Evolutionary conservation across 2,888 invertebrate species (phyloP).

Genomic region (Barypeithes pellucidus): DNA sequence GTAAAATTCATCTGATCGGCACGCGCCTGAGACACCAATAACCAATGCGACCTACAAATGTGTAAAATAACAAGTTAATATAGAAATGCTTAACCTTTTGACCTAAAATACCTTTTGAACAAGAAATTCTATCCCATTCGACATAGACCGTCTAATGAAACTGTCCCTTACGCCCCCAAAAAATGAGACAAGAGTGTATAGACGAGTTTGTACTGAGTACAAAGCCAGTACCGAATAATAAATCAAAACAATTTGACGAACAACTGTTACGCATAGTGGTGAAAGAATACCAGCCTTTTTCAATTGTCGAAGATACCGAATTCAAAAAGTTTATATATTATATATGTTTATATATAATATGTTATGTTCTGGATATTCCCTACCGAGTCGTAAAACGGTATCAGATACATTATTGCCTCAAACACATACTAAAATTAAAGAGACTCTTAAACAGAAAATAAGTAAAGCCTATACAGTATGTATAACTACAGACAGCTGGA

Average conservation of each 20-base stretch:
- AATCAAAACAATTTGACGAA: conserved; percentile 38
- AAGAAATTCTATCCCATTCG: too few relatives aligned
- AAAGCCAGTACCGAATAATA: conserved; percentile 30
- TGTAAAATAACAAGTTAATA: too few relatives aligned
- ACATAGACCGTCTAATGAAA: not conserved
- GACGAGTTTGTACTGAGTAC: conserved; percentile 11
- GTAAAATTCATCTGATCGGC: too few relatives aligned
- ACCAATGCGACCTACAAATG: too few relatives aligned
- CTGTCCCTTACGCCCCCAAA: not conserved
- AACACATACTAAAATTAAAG: conserved; percentile 48
- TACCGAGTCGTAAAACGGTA: conserved; percentile 59
- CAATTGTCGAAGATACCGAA: conserved; percentile 59
- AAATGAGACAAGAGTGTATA: not conserved
- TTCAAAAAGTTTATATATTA: conserved; percentile 61
- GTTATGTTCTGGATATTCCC: conserved; percentile 59
- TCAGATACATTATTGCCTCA: conserved; percentile 57
- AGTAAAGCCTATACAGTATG: conserved; percentile 51
- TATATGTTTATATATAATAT: too few relatives aligned
- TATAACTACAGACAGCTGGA: conserved; percentile 60
- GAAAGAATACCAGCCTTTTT: conserved; percentile 62
- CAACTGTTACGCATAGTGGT: conserved; percentile 45
- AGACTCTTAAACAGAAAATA: conserved; percentile 50
- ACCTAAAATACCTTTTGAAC: too few relatives aligned
- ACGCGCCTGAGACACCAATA: too few relatives aligned
- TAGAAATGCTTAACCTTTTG: too few relatives aligned